Evolutionary conservation across 2,113 vertebrate species (phyloP).

Genomic region (Calyptomena viridis): DNA sequence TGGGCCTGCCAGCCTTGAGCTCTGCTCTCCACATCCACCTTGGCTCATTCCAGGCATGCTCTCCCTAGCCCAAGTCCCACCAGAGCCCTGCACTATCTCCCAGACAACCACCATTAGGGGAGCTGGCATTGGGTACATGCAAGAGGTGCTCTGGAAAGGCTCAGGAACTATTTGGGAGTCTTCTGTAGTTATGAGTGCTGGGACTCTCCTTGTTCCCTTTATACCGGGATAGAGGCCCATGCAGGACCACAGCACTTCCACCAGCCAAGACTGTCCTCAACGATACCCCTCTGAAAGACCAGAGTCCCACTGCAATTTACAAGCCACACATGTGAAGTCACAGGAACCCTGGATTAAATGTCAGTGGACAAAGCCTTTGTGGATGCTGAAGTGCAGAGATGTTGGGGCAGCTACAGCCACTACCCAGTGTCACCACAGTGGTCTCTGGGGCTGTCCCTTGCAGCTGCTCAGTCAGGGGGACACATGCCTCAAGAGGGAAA

Average conservation of each 20-base stretch:
- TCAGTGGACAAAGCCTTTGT: fast-evolving
- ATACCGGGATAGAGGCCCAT: fast-evolving
- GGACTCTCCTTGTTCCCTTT: background rate
- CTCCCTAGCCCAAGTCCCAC: no score
- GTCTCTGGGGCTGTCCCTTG: fast-evolving
- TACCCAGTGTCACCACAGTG: background rate
- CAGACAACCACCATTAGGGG: background rate
- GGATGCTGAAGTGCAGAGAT: no score
- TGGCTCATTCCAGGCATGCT: background rate
- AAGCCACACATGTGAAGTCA: fast-evolving
- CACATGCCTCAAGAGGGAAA: fast-evolving
- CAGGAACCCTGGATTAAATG: background rate
- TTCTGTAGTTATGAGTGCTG: background rate
- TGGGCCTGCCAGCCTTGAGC: no score
- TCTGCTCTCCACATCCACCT: no score
- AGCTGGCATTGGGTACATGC: no score
- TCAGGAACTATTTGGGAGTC: background rate
- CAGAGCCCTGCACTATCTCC: background rate
- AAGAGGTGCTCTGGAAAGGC: background rate
- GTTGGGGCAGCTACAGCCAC: background rate
- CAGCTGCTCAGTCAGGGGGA: background rate
- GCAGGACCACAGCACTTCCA: background rate
- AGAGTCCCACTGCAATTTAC: background rate
- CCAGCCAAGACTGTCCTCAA: background rate
- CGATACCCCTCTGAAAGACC: no score